Evolutionary conservation across 2,113 vertebrate genomes (phyloP), one percentile per base, ranked within the genome.

Genomic region (Gadus chalcogrammus): DNA sequence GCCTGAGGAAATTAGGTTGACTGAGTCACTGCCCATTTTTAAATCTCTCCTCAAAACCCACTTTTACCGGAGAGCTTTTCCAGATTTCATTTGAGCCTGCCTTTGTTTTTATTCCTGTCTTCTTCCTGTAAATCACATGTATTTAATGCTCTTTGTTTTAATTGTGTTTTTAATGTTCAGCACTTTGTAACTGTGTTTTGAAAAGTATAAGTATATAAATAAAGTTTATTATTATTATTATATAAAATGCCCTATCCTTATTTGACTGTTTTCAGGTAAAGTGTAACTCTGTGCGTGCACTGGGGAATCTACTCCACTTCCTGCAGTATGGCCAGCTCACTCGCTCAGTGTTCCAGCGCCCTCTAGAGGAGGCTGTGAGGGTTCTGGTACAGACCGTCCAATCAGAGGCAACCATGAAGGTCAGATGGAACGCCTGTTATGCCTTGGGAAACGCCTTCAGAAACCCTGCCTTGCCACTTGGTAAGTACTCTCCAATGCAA

Each of bases 391-490:
- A 93, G 27, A 94, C 96, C 0, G 92, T 98, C 38, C 88, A 90
- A 62, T 93, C 92, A 0, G 96, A 98, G 17, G 93, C 95, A 76
- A 95, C 93, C 0, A 99, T 99, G 97, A 99, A 99, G 81, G 96
- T 98, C 71, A 88, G 96, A 56, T 99, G 97, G 97, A 99, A 99
- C 16, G 96, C 97, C 3, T 99, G 97, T 17, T 99, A 97, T 0
- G 97, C 97, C 0, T 81, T 99, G 59, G 97, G 97, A 7, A 99
- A 98, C 17, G 95, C 97, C 0, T 99, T 99, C 86, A 94, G 92
- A 86, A 99, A 99, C 77, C 85, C 93, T 0, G 92, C 93, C 61
- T 87, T 99, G 84, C 95, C 95, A 0, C 91, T 98, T 0, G 95
- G 97, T 99, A 78, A 93, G 28, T 59, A 0, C 42, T 13, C 42